phyloP scores from a whole-genome alignment of 2,113 vertebrate genomes.

The Orthonyx spaldingii region DNA sequence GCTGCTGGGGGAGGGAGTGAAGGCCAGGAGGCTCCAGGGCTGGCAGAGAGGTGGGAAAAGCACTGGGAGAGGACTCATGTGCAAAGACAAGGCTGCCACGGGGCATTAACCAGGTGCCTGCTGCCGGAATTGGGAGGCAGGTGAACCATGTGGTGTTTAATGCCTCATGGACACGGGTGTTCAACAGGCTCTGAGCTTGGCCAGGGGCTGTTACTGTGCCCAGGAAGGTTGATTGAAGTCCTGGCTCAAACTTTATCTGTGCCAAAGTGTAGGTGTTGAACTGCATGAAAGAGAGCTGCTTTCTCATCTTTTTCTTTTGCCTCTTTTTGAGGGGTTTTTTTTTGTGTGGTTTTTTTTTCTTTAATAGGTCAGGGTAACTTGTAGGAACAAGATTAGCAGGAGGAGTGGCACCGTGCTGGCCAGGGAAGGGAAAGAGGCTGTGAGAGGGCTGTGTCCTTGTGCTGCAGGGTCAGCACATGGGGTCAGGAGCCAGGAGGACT shows the following conservation, averaged over 20 bases:
- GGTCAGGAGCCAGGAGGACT: background rate
- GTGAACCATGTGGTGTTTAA: background rate
- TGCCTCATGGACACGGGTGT: background rate
- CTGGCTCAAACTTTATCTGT: background rate
- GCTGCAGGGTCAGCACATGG: background rate
- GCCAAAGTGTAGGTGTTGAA: background rate
- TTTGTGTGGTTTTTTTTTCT: too few species aligned
- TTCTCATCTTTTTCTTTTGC: background rate
- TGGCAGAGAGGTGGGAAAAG: background rate
- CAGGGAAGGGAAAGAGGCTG: background rate
- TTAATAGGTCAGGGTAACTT: background rate
- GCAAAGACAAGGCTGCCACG: background rate
- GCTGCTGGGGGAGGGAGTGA: background rate
- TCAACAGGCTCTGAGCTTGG: background rate
- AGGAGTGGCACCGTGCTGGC: background rate
- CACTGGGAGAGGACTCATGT: background rate
- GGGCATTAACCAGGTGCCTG: background rate
- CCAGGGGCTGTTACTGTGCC: background rate
- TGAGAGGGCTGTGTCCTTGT: background rate
- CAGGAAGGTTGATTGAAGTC: background rate
- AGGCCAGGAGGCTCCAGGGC: background rate
- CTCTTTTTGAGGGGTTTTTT: background rate
- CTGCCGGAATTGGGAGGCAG: background rate
- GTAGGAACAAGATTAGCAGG: background rate
- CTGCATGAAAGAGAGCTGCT: background rate